Evolutionary conservation across 2,113 vertebrate genomes (phyloP).

Genomic region (Aegypius monachus): DNA sequence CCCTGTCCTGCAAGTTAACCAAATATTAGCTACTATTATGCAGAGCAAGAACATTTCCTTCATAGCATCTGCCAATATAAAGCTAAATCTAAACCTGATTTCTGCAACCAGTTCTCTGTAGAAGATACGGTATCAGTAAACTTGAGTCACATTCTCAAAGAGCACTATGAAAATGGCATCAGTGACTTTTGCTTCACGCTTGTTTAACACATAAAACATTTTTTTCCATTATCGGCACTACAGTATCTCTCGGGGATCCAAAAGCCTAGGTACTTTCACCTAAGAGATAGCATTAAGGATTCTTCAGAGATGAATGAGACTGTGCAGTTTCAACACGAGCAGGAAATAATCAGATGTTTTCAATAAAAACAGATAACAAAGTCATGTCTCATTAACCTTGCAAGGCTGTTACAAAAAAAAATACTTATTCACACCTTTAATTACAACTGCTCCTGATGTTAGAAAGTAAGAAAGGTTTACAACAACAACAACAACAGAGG

Average conservation of each 20-base stretch:
- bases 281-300: neutral
- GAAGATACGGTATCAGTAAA: neutral
- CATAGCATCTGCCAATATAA: neutral
- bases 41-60: conserved; percentile 20
- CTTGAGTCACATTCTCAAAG: neutral
- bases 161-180: neutral
- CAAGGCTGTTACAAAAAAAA: neutral
- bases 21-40: conserved; percentile 40
- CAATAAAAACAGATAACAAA: neutral
- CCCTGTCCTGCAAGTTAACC: neutral
- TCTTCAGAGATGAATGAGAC: neutral
- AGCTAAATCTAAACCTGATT: neutral
- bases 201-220: neutral
- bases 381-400: neutral
- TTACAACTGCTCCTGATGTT: neutral
- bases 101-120: neutral
- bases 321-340: neutral
- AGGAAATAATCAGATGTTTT: conserved; percentile 1
- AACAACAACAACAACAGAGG: neutral
- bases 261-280: neutral
- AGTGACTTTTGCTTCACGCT: neutral
- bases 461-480: neutral
- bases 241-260: neutral
- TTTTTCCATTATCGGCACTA: neutral
- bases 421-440: neutral